Base-by-base conservation (phyloP, 2,888 invertebrate genomes). In the Pomacea canaliculata region DNA sequence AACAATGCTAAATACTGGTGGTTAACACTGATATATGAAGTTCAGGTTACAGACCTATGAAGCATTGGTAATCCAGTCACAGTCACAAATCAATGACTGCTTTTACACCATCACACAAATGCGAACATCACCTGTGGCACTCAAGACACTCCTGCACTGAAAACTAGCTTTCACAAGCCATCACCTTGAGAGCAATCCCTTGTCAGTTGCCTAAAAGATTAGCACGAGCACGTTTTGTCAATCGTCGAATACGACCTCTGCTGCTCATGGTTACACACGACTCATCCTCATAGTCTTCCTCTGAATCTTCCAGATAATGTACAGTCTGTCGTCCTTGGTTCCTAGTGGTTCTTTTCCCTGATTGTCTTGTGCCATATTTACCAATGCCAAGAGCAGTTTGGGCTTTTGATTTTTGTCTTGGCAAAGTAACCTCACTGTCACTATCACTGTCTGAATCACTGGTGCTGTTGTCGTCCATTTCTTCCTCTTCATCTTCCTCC, bases 211-310 rank as follows among this genome's bases (percentile, higher is more conserved):
- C 80, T 49, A 73, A 46, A 59, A 82, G 68, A 76, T 75, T 85
- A 19, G 86, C 88, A 71, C 85, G 77, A 10, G 87, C 88, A 76
- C 89, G 81, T 27, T 88, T 84, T 49, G 96, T 96, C 84, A 96
- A 93, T 91, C 94, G 95, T 73, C 97, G 93, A 76, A 97, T 94
- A 66, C 97, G 93, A 5, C 97, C 97, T 73, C 97, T 93, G 85
- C 96, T 96, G 89, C 95, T 95, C 59, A 94, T 93, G 84, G 81
- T 82, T 12, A 73, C 68, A 73, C 77, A 67, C 56, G 67, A 74
- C 49, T 70, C 78, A 49, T 70, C 76, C 23, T 76, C 77, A 60
- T 79, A 77, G 56, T 79, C 81, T 60, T 79, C 74, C 27, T 80
- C 79, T 12, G 75, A 78, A 70, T 78, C 82, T 51, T 84, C 83